phyloP scores from a whole-genome alignment of 2,113 vertebrate genomes.

The Macquaria australasica region DNA sequence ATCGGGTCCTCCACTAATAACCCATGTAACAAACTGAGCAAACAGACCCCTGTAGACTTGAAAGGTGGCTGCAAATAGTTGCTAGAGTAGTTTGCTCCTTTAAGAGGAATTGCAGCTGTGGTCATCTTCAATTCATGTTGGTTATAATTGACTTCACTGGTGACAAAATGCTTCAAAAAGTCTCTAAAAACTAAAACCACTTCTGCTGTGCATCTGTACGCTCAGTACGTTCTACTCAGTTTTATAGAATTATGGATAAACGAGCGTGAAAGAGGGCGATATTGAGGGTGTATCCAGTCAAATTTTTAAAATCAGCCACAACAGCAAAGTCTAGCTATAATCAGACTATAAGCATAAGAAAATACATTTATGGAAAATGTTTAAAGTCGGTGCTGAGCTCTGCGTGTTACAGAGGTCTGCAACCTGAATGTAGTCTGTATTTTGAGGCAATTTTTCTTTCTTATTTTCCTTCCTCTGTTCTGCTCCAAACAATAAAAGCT shows the following conservation, averaged over 20 bases:
- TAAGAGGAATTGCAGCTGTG: not conserved
- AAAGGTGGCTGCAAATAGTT: not conserved
- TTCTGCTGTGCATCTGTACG: not conserved
- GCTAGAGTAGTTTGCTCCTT: not conserved
- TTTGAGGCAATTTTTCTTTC: not conserved
- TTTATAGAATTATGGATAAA: not conserved
- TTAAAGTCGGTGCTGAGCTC: not conserved
- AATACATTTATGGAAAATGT: not conserved
- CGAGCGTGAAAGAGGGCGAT: not conserved
- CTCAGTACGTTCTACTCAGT: not conserved
- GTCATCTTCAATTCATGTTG: not conserved
- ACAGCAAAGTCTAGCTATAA: slow-evolving; percentile 9
- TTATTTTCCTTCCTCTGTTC: not conserved
- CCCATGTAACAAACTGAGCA: not conserved
- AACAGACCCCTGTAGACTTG: too few relatives aligned
- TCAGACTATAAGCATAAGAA: slow-evolving; percentile 8
- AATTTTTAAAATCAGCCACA: slow-evolving; percentile 22
- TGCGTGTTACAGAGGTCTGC: not conserved
- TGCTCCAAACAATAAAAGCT: not conserved
- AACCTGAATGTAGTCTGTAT: not conserved
- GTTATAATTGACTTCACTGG: not conserved
- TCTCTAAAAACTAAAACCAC: slow-evolving; percentile 1
- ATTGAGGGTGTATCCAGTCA: not conserved
- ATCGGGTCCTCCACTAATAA: not conserved
- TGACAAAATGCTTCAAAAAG: not conserved